These are phyloP conservation scores for Drosophila cardini DNA, from an alignment of 1,140 invertebrate genomes.

Conservation along the genomic window DNA sequence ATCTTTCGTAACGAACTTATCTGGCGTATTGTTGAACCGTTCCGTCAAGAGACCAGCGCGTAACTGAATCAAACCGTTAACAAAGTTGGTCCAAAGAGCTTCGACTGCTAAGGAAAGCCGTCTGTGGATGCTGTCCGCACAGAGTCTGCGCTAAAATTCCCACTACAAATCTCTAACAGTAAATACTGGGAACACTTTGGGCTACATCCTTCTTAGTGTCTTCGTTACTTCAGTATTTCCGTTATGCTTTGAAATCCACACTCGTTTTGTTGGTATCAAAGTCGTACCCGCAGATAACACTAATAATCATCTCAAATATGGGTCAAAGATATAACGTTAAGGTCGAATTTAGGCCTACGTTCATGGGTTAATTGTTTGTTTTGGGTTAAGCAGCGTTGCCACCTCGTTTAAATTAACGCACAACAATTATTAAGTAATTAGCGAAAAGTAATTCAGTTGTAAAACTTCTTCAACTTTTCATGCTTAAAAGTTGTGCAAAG, in stretches of 20 bases:
- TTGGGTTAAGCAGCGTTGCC: background rate
- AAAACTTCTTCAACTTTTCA: background rate
- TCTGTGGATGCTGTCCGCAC: constrained; percentile 9
- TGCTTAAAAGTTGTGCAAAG: background rate
- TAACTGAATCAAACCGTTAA: constrained; percentile 31
- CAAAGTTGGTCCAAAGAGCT: background rate
- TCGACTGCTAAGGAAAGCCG: background rate
- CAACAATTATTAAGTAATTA: constrained; percentile 1
- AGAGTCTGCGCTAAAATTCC: constrained; percentile 38
- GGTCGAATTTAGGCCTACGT: background rate
- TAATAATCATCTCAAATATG: background rate
- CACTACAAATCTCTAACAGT: background rate
- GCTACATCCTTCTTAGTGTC: no score
- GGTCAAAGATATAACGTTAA: background rate
- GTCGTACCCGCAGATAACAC: background rate
- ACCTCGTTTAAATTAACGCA: background rate
- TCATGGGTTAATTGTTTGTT: background rate
- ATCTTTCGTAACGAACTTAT: constrained; percentile 16
- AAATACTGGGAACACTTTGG: constrained; percentile 42
- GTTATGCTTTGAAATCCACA: constrained; percentile 25
- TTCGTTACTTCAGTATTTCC: constrained; percentile 8
- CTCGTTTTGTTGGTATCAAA: background rate
- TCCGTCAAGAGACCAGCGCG: constrained; percentile 51
- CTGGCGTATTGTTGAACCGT: constrained; percentile 40
- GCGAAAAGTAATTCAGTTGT: background rate